Evolutionary conservation across 30 jellyfish, hydroid and myxozoan species (phyloP).

Genomic region (Aurelia sp.): DNA sequence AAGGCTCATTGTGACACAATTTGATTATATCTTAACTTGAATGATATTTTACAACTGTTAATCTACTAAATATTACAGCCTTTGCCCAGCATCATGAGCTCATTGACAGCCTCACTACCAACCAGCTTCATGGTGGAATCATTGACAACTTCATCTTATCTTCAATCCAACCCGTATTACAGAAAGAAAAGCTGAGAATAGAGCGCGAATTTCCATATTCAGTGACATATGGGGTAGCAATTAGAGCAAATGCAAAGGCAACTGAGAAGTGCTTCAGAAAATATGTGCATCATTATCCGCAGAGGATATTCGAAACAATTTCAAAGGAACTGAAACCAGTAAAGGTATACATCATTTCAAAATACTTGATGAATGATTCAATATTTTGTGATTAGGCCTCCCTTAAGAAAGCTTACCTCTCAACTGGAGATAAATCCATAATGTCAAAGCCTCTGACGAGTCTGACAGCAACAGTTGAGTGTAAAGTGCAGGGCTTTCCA

Average conservation of each 20-base stretch:
- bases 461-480: no score
- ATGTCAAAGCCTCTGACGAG: no score
- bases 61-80: no score
- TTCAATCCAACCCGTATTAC: conserved; percentile 35
- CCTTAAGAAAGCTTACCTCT: no score
- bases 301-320: conserved; percentile 75
- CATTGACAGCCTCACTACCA: background rate
- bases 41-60: no score
- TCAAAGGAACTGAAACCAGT: conserved; percentile 80
- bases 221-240: conserved; percentile 84
- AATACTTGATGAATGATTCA: no score
- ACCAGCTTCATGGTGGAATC: conserved; percentile 79
- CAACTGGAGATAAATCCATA: no score
- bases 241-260: conserved; percentile 46
- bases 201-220: conserved; percentile 90
- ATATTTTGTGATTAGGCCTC: no score
- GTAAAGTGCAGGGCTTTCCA: no score
- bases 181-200: conserved; percentile 59
- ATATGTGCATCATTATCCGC: conserved; percentile 81
- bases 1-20: no score
- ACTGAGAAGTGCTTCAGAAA: conserved; percentile 86
- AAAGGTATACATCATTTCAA: conserved; percentile 26
- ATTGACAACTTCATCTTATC: conserved; percentile 88
- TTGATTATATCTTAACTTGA: no score
- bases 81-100: no score